These are phyloP conservation scores for Nannoperca obscura DNA, from an alignment of 2,797 vertebrate species.

Conservation along the genomic window DNA sequence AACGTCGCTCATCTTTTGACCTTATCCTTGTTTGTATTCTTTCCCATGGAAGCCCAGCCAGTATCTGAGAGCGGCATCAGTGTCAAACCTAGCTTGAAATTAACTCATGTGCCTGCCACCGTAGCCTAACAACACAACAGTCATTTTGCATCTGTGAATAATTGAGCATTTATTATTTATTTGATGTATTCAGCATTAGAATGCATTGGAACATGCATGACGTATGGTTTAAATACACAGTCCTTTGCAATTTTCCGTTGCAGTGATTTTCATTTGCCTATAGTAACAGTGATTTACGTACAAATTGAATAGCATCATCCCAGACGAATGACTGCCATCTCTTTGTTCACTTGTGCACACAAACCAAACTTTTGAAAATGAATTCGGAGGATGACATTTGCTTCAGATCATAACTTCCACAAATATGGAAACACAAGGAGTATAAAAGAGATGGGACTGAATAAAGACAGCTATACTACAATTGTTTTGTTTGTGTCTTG, in stretches of 20 bases:
- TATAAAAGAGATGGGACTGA: conserved; percentile 50
- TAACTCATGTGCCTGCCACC: conserved; percentile 1
- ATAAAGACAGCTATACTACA: conserved; percentile 66
- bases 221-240: conserved; percentile 17
- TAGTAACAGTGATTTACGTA: conserved; percentile 21
- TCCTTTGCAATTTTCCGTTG: conserved; percentile 40
- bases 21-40: background rate
- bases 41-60: background rate
- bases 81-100: conserved; percentile 25
- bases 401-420: conserved; percentile 61
- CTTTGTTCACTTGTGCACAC: conserved; percentile 34
- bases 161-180: background rate
- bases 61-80: background rate
- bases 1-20: background rate
- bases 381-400: conserved; percentile 50
- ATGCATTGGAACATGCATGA: conserved; percentile 2
- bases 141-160: conserved; percentile 6
- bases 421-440: conserved; percentile 62
- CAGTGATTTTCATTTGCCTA: conserved; percentile 37
- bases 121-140: background rate
- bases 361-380: conserved; percentile 58
- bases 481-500: conserved; percentile 77
- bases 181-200: background rate
- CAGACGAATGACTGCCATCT: conserved; percentile 40
- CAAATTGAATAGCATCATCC: conserved; percentile 24